Evolutionary conservation across 2,888 invertebrate genomes (phyloP).

Genomic region (Ophraella communa): DNA sequence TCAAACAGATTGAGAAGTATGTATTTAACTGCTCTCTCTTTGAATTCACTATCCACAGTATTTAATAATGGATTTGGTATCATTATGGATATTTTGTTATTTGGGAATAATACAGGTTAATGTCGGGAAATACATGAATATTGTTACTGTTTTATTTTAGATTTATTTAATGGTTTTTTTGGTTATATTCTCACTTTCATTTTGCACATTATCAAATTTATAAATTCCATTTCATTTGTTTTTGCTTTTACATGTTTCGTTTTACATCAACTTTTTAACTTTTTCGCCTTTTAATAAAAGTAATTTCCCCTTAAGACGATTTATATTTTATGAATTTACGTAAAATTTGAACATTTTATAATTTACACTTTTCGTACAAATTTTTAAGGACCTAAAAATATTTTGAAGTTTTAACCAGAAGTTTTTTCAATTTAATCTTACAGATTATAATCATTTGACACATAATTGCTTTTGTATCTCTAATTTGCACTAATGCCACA

Average conservation of each 20-base stretch:
- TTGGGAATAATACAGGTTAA: slow-evolving; percentile 22
- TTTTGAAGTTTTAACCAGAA: too few relatives aligned
- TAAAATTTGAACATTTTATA: neutral
- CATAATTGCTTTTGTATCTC: too few relatives aligned
- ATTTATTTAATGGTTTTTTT: slow-evolving; percentile 4
- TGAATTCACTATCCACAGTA: too few relatives aligned
- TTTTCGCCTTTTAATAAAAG: neutral
- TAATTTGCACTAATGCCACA: too few relatives aligned
- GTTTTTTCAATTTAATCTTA: too few relatives aligned
- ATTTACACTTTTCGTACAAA: neutral
- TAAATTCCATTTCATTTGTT: slow-evolving; percentile 16
- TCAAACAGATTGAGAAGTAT: too few relatives aligned
- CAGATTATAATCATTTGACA: too few relatives aligned
- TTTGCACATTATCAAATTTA: slow-evolving; percentile 9
- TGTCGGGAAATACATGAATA: slow-evolving; percentile 39
- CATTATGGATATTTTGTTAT: slow-evolving; percentile 13
- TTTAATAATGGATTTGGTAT: neutral
- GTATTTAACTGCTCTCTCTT: too few relatives aligned
- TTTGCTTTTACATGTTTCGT: slow-evolving; percentile 20
- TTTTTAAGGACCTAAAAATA: too few relatives aligned
- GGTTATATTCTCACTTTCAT: slow-evolving; percentile 1
- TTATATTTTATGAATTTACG: neutral
- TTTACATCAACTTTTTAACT: slow-evolving; percentile 3
- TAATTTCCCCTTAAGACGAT: slow-evolving; percentile 4
- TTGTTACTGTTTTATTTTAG: slow-evolving; percentile 20